A percentile compares a stretch with the other conserved stretches of the same genome.
Conservation (phyloP, 1,140 invertebrate species). For the Cotesia chilonis region DNA sequence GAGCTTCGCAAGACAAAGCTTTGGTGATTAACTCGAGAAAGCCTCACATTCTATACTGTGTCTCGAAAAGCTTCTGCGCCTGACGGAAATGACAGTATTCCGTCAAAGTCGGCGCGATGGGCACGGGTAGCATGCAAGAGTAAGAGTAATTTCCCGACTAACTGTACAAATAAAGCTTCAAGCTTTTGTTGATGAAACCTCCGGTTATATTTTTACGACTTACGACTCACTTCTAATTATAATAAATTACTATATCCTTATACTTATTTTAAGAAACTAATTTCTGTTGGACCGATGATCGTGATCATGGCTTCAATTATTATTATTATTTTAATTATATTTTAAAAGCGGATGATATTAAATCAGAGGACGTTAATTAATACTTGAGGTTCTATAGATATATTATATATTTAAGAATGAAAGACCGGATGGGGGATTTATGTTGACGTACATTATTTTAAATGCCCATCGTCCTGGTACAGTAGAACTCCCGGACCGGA, state of each 20-base stretch:
- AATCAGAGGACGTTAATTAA: conserved; percentile 26
- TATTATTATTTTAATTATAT: background rate
- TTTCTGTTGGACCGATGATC: background rate
- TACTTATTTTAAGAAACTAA: too few relatives aligned
- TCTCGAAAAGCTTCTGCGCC: conserved; percentile 33
- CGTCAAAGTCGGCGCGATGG: conserved; percentile 37
- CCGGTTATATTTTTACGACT: too few relatives aligned
- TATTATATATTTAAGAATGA: background rate
- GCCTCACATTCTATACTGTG: background rate
- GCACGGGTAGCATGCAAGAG: conserved; percentile 36
- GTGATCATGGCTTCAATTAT: background rate
- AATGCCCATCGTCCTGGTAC: background rate
- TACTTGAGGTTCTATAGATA: background rate
- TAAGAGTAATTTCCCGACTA: conserved; percentile 21
- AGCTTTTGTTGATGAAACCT: too few relatives aligned
- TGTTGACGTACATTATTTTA: conserved; percentile 18
- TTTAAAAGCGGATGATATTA: too few relatives aligned
- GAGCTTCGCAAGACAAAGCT: background rate
- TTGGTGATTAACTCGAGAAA: background rate
- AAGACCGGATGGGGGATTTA: conserved; percentile 29
- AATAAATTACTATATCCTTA: too few relatives aligned
- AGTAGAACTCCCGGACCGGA: background rate
- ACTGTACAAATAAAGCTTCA: background rate
- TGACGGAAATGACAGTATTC: conserved; percentile 46
- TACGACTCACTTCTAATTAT: too few relatives aligned